Conservation (phyloP, 2,113 vertebrate genomes). For the Ursus arctos region DNA sequence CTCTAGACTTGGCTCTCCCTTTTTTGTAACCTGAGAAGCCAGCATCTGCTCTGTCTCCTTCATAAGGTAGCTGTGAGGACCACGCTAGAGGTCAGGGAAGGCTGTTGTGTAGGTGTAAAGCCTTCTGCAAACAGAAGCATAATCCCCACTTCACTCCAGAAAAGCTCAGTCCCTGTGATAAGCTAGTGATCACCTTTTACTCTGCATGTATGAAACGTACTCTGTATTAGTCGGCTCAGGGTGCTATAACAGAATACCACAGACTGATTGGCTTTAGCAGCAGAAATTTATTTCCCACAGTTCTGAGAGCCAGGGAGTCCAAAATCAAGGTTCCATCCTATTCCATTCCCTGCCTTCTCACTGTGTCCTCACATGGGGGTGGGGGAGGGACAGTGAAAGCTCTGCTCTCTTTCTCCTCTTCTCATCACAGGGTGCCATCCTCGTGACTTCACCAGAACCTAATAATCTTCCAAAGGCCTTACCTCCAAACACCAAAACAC, state of each 20-base stretch:
- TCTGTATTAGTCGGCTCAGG: background rate
- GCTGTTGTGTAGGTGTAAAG: background rate
- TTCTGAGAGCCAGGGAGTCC: background rate
- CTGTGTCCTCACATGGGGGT: background rate
- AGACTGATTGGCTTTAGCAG: background rate
- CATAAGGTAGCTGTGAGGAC: background rate
- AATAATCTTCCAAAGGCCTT: background rate
- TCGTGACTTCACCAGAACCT: background rate
- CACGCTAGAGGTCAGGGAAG: background rate
- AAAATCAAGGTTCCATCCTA: background rate
- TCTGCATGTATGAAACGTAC: background rate
- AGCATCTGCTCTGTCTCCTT: background rate
- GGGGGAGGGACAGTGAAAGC: fast-evolving
- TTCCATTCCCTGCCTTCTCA: background rate
- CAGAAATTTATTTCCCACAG: background rate
- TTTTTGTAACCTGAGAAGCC: background rate
- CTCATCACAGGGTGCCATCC: background rate
- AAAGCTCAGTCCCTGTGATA: background rate
- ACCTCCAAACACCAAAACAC: background rate
- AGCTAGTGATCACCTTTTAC: background rate
- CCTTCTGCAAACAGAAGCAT: slow-evolving; percentile 22
- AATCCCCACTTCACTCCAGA: background rate
- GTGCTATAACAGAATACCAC: background rate
- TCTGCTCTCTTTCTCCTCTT: background rate
- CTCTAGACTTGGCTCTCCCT: background rate